Base-by-base conservation (phyloP, 2,888 invertebrate genomes). In the Eupithecia dodoneata region DNA sequence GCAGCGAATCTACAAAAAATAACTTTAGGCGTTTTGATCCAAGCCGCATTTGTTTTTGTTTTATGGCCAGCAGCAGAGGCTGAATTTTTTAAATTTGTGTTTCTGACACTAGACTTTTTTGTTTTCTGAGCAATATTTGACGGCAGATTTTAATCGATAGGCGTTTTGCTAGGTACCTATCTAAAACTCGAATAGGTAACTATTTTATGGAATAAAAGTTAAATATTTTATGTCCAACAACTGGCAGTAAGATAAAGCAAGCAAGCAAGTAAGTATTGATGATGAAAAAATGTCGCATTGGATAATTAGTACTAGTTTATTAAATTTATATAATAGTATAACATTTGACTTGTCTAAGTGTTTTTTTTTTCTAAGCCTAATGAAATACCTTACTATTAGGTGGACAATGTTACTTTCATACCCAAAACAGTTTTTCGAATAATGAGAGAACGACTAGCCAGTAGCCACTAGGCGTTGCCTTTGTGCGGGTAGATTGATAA, bases 401-500 rank as follows among this genome's bases (percentile, higher is more conserved):
- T 15, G 5, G 4, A 66, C 44, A 47, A 45, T 69, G 73, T 74
- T 77, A 76, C 77, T 76, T 79, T 76, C 73, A 73, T 74, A 78
- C 76, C 80, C 80, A 70, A 80, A 82, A 81, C 81, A 78, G 79
- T 79, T 79, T 80, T 81, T 83, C 81, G 76, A 81, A 81, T 83
- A 80, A 83, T 81, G 81, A 81, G 81, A 83, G 83, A 83, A 74
- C 78, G 78, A 63, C 85, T 86, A 88, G 87, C 87, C 84, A 74
- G 85, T 86, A 88, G 88, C 87, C 84, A 74, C 86, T 86, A 88
- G 88, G 87, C 85, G 87, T 86, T 86, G 86, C 87, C 85, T 83
- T 84, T 86, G 86, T 88, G 88, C 83, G 89, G 88, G 90, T 89
- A 89, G 94, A 93, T 93, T 94, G 94, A 94, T 94, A 94, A 93